Evolutionary conservation across 2,113 vertebrate genomes (phyloP).

Genomic region (Himantopus leucocephalus): DNA sequence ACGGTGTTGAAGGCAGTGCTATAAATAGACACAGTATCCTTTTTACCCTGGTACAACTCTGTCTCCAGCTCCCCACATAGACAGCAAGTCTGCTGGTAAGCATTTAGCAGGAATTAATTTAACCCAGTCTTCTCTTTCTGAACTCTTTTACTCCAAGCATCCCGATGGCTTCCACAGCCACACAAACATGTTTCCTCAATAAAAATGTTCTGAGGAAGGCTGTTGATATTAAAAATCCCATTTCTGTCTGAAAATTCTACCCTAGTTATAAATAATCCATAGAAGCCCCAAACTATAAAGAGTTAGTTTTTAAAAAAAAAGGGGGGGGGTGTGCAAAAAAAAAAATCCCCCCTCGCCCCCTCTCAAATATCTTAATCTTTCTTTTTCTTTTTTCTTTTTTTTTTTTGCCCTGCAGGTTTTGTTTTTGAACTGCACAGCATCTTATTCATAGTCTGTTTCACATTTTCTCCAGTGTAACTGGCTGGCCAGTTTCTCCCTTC

Average conservation of each 20-base stretch:
- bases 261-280: not conserved
- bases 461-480: not conserved
- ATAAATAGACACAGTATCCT: conserved; percentile 55
- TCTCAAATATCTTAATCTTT: not conserved
- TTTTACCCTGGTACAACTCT: conserved; percentile 52
- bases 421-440: not conserved
- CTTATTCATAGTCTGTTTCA: conserved; percentile 6
- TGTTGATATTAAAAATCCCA: conserved; percentile 8
- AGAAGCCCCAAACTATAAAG: not conserved
- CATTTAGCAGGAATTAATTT: conserved; percentile 60
- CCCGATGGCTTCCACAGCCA: not conserved
- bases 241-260: not conserved
- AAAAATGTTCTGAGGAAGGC: conserved; percentile 14
- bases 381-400: not conserved
- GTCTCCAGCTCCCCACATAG: conserved; percentile 17
- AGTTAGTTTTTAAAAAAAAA: not conserved
- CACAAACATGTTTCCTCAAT: not conserved
- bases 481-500: not conserved
- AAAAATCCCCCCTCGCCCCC: too few relatives aligned
- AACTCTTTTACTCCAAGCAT: not conserved
- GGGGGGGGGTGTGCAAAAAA: too few relatives aligned
- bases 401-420: not conserved
- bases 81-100: conserved; percentile 43
- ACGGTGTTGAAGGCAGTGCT: conserved; percentile 44
- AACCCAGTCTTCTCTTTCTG: conserved; percentile 39